Base-by-base conservation (phyloP, 2,888 invertebrate genomes). In the Rhopalosiphum nymphaeae region DNA sequence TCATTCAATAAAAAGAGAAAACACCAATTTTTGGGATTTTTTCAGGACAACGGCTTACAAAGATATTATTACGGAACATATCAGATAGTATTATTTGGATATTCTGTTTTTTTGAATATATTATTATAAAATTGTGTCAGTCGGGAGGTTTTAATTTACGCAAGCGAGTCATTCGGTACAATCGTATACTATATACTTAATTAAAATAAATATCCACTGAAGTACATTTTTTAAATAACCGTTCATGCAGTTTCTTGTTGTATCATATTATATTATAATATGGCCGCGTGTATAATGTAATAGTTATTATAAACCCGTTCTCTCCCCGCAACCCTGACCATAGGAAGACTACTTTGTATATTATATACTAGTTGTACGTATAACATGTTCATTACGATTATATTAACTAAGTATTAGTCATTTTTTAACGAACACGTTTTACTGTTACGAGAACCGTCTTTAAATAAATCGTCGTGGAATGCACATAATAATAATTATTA, bases 401-500 rank as follows among this genome's bases (percentile, higher is more conserved):
- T n/a, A 46, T 26, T 25, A 9, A 44, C 46, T 29, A 21, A 53
- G 53, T 46, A 46, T 29, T 2, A 86, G 26, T 67, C 25, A 46
- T 90, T 42, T 44, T 91, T 91, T 57, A 25, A 57, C 44, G 57
- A 91, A 91, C 91, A 91, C 44, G 91, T 91, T 91, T 91, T 91
- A 91, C 91, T 91, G 86, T 91, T 91, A 85, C 85, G 56, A 36
- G 36, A 78, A 78, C 56, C 85, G 10, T 91, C n/a, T n/a, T 57
- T 91, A 91, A 86, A 91, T 46, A 57, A 44, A 57, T 56, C 57
- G 29, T 46, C 11, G 3, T 7, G 91, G 86, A 91, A 91, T 57
- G 57, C 26, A 4, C 11, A 56, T 56, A 36, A 36, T 78, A 36
- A 78, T 78, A 9, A 36, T 36, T 36, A 36, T 78, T 36, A 78